Percentiles rank a stretch among this genome's conserved stretches.
These are phyloP conservation scores for Camarhynchus parvulus DNA, from an alignment of 2,113 vertebrate species.

Conservation along the genomic window DNA sequence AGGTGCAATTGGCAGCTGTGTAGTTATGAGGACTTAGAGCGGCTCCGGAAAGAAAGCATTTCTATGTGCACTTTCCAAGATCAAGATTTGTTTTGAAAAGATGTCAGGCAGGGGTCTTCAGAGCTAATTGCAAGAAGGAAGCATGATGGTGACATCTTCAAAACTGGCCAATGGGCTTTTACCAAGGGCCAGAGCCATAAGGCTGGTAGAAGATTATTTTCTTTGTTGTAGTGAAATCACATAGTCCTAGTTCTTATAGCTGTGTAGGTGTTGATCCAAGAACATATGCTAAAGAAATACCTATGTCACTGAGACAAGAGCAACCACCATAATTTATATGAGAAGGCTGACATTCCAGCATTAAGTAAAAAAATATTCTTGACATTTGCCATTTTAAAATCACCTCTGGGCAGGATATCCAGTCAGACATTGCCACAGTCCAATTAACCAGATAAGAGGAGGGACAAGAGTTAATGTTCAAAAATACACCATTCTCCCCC, in stretches of 20 bases:
- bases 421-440: slow-evolving; percentile 40
- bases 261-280: slow-evolving; percentile 44
- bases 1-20: background rate
- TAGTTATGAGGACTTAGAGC: slow-evolving; percentile 43
- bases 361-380: slow-evolving; percentile 6
- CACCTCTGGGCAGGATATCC: slow-evolving; percentile 43
- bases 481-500: background rate
- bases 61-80: slow-evolving; percentile 71
- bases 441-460: slow-evolving; percentile 62
- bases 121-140: slow-evolving; percentile 73
- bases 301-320: slow-evolving; percentile 34
- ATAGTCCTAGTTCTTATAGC: slow-evolving; percentile 30
- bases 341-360: slow-evolving; percentile 29
- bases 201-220: background rate
- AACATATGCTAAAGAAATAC: slow-evolving; percentile 43
- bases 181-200: background rate
- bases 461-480: background rate
- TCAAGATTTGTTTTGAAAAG: slow-evolving; percentile 79
- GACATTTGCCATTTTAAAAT: slow-evolving; percentile 62
- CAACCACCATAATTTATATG: slow-evolving; percentile 23
- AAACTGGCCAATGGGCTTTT: slow-evolving; percentile 46
- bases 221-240: slow-evolving; percentile 36
- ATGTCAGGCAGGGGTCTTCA: slow-evolving; percentile 75
- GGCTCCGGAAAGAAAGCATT: slow-evolving; percentile 70
- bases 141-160: slow-evolving; percentile 68